Percentiles rank a stretch among this genome's conserved stretches.
Evolutionary conservation across 2,888 invertebrate species (phyloP).

Genomic region (Agrilus mali): DNA sequence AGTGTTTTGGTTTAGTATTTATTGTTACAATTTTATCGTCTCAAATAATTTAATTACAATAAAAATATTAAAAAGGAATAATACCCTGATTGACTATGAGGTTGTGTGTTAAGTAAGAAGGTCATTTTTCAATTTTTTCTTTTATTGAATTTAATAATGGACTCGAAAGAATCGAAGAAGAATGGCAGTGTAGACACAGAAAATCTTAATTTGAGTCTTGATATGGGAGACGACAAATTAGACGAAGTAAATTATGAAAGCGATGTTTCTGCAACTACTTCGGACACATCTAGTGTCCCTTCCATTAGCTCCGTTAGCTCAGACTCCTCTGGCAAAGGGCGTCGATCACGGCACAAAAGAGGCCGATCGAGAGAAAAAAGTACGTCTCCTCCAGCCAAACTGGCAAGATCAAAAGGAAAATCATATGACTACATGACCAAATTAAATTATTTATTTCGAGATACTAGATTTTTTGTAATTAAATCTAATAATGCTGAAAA

Average conservation of each 20-base stretch:
- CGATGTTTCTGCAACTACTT: conserved; percentile 76
- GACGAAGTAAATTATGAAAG: conserved; percentile 74
- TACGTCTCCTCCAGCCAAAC: conserved; percentile 26
- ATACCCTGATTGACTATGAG: neutral
- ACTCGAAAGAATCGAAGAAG: conserved; percentile 28
- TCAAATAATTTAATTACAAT: too few species aligned
- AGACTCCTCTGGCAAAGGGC: conserved; percentile 47
- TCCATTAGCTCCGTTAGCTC: conserved; percentile 70
- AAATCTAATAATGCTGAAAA: conserved; percentile 98
- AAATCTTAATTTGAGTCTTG: conserved; percentile 34
- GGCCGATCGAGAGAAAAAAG: conserved; percentile 32
- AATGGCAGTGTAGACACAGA: conserved; percentile 33
- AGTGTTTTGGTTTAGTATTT: too few species aligned
- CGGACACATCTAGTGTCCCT: conserved; percentile 56
- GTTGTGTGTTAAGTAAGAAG: neutral
- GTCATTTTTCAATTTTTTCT: neutral
- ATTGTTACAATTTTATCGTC: too few species aligned
- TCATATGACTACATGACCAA: conserved; percentile 79
- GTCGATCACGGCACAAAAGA: conserved; percentile 45
- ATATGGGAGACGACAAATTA: conserved; percentile 70
- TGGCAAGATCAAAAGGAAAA: conserved; percentile 40
- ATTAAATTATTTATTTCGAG: conserved; percentile 87
- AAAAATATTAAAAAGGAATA: too few species aligned
- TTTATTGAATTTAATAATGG: conserved; percentile 21
- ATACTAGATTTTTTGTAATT: conserved; percentile 89